Percentiles rank a stretch among this genome's conserved stretches.
Conservation (phyloP, 92 coral and sea anemone genomes). For the Epizoanthus illoricatus region DNA sequence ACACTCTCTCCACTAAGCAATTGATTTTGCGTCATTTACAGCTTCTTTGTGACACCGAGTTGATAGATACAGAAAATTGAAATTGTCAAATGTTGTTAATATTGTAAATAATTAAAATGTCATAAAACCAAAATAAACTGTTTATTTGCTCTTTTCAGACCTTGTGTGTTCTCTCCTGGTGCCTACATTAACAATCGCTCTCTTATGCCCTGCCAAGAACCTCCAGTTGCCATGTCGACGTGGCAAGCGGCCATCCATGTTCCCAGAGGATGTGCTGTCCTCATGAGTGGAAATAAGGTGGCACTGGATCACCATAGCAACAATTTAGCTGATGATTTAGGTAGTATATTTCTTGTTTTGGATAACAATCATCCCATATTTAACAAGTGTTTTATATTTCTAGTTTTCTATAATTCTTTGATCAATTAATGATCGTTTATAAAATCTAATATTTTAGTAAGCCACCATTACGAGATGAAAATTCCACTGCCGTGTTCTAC, state of each 20-base stretch:
- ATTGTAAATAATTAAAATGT: not conserved
- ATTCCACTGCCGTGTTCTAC: conserved; percentile 92
- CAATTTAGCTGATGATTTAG: conserved; percentile 37
- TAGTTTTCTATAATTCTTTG: too few relatives aligned
- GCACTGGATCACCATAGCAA: conserved; percentile 37
- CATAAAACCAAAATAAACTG: not conserved
- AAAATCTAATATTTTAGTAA: conserved; percentile 48
- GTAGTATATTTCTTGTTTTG: conserved; percentile 28
- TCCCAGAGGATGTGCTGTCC: conserved; percentile 86
- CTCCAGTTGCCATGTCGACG: conserved; percentile 98
- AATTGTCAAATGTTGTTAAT: not conserved
- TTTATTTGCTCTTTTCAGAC: conserved; percentile 49
- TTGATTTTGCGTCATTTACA: too few relatives aligned
- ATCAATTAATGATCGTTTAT: too few relatives aligned
- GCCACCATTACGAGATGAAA: conserved; percentile 84
- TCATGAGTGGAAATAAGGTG: conserved; percentile 90
- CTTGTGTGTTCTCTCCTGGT: conserved; percentile 95
- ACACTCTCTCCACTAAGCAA: too few relatives aligned
- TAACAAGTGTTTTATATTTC: too few relatives aligned
- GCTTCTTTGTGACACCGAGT: too few relatives aligned
- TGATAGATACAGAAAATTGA: too few relatives aligned
- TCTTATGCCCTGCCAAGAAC: conserved; percentile 99
- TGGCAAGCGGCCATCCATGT: conserved; percentile 99
- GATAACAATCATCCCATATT: too few relatives aligned
- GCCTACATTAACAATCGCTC: conserved; percentile 99